These are phyloP conservation scores for Psilanteris sp. DNA, from an alignment of 1,140 invertebrate species.

Conservation along the genomic window DNA sequence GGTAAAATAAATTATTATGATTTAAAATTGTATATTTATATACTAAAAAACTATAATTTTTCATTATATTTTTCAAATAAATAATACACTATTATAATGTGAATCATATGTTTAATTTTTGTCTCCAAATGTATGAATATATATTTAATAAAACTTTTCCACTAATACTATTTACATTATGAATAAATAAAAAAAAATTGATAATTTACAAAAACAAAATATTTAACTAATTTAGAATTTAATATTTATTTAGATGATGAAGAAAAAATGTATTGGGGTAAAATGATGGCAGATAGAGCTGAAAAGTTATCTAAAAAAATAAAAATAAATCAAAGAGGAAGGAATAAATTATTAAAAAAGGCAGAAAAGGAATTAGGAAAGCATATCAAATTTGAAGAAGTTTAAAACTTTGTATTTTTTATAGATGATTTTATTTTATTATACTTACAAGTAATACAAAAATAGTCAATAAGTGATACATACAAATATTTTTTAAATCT, in stretches of 20 bases:
- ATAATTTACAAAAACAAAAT: neutral
- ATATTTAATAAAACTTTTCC: too few relatives aligned
- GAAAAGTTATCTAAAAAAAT: constrained; percentile 81
- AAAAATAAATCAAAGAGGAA: constrained; percentile 81
- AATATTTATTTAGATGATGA: constrained; percentile 76
- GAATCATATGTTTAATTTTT: too few relatives aligned
- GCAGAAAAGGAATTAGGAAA: constrained; percentile 83
- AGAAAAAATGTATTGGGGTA: constrained; percentile 84
- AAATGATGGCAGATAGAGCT: constrained; percentile 82
- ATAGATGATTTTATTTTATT: neutral
- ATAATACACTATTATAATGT: too few relatives aligned
- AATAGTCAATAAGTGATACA: constrained; percentile 1
- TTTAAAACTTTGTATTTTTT: too few relatives aligned
- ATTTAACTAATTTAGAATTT: constrained; percentile 5
- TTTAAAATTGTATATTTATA: neutral
- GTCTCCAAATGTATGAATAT: too few relatives aligned
- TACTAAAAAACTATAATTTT: neutral
- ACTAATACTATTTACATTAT: neutral
- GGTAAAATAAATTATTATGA: constrained; percentile 61
- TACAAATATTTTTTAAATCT: constrained; percentile 46
- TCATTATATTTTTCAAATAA: too few relatives aligned
- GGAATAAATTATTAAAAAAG: constrained; percentile 83
- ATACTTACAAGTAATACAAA: constrained; percentile 8
- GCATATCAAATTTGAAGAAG: constrained; percentile 84
- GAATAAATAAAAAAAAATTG: neutral